A percentile compares a stretch with the other conserved stretches of the same genome.
These are phyloP conservation scores for Barypeithes pellucidus DNA, from an alignment of 2,888 invertebrate species.

Conservation along the genomic window DNA sequence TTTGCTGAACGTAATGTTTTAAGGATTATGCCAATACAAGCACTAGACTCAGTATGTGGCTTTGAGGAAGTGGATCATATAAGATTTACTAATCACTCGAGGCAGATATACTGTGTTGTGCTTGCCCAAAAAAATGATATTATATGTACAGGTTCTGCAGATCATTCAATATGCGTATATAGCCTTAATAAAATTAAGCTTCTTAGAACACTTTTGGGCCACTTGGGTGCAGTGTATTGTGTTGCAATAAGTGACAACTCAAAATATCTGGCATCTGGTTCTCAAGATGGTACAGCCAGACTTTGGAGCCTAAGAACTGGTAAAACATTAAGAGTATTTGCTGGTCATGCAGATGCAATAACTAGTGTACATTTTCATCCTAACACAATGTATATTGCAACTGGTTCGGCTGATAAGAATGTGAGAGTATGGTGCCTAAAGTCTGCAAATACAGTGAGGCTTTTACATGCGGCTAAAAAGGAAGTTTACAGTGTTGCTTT, in stretches of 20 bases:
- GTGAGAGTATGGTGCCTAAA: conserved; percentile 91
- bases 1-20: conserved; percentile 65
- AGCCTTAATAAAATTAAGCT: conserved; percentile 62
- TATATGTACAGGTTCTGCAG: conserved; percentile 65
- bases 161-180: conserved; percentile 65
- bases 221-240: conserved; percentile 93
- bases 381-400: conserved; percentile 90
- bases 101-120: conserved; percentile 64
- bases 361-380: conserved; percentile 94
- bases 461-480: conserved; percentile 85
- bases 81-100: conserved; percentile 63
- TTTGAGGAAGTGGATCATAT: conserved; percentile 58
- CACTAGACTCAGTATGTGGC: conserved; percentile 57
- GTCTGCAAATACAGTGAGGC: conserved; percentile 86
- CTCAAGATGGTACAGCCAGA: conserved; percentile 85
- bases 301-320: conserved; percentile 88
- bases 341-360: conserved; percentile 91
- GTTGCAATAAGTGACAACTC: conserved; percentile 81
- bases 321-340: conserved; percentile 87
- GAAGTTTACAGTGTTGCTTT: conserved; percentile 85
- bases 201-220: conserved; percentile 76
- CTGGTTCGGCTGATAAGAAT: conserved; percentile 92
- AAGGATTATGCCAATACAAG: conserved; percentile 62
- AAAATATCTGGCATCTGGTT: conserved; percentile 84
- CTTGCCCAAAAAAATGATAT: conserved; percentile 60